A percentile compares a stretch with the other conserved stretches of the same genome.
phyloP scores from a whole-genome alignment of 2,113 vertebrate species.

The Phalacrocorax brasilianus region DNA sequence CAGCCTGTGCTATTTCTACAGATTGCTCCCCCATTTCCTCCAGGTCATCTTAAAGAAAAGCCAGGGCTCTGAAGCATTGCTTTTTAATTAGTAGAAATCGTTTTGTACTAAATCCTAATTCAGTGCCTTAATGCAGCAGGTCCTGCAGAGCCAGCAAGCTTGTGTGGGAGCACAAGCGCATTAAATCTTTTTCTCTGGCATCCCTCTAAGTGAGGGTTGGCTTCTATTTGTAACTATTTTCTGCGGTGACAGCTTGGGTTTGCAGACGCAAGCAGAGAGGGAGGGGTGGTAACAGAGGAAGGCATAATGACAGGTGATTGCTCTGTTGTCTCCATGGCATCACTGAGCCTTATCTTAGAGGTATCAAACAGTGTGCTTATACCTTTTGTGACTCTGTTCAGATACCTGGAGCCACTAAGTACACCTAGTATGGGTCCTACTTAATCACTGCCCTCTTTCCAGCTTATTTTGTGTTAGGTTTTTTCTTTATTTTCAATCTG shows the following conservation, averaged over 20 bases:
- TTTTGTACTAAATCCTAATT: background rate
- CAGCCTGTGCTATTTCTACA: background rate
- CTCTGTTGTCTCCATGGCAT: constrained; percentile 47
- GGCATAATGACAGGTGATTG: background rate
- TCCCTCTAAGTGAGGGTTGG: background rate
- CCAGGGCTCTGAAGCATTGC: background rate
- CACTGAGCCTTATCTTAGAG: background rate
- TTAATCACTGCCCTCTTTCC: background rate
- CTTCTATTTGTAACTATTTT: background rate
- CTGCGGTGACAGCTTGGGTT: background rate
- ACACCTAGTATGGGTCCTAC: background rate
- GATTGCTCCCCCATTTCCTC: background rate
- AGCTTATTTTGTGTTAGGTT: background rate
- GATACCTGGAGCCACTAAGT: background rate
- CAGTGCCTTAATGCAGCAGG: background rate
- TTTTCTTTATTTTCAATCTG: background rate
- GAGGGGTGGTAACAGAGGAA: background rate
- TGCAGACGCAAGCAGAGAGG: background rate
- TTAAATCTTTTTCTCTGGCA: background rate
- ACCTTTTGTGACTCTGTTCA: background rate
- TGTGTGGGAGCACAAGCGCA: background rate
- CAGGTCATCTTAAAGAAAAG: background rate
- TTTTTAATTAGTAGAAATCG: background rate
- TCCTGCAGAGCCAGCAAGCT: background rate
- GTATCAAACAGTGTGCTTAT: background rate